These are phyloP conservation scores for Lathamus discolor DNA, from an alignment of 2,113 vertebrate genomes.

Conservation along the genomic window DNA sequence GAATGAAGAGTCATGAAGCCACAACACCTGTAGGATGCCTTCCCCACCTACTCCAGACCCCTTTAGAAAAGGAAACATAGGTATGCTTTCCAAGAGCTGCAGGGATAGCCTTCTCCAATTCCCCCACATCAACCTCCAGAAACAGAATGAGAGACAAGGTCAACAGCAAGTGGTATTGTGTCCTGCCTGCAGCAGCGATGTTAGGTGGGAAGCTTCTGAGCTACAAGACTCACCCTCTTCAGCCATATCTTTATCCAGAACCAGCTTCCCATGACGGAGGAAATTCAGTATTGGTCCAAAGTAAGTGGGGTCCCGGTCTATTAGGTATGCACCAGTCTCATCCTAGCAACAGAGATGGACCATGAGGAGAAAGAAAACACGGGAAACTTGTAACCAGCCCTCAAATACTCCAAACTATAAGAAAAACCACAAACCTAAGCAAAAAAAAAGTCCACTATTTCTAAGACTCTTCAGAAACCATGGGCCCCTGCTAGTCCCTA, in stretches of 20 bases:
- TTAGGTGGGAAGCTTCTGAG: not conserved
- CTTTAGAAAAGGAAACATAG: fast-evolving
- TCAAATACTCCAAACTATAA: not conserved
- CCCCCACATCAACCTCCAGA: not conserved
- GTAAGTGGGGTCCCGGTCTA: constrained; percentile 97
- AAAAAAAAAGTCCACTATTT: not conserved
- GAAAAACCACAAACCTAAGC: not conserved
- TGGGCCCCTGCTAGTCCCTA: not conserved
- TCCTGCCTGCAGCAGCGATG: not conserved
- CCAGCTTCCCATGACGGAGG: constrained; percentile 94
- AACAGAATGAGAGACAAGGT: not conserved
- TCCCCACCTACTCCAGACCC: not conserved
- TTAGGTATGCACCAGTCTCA: constrained; percentile 96
- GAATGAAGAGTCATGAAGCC: not conserved
- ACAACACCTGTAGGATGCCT: not conserved
- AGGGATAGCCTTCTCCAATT: not conserved
- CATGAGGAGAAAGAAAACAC: not conserved
- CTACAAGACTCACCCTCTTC: constrained; percentile 87
- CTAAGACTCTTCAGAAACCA: not conserved
- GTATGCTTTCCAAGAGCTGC: not conserved
- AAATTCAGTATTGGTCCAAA: constrained; percentile 99
- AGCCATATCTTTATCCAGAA: constrained; percentile 96
- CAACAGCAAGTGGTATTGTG: not conserved
- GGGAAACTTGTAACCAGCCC: not conserved
- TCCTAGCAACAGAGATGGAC: constrained; percentile 76